These are phyloP conservation scores for Acanthosepion esculentum DNA, from an alignment of 2,888 invertebrate species.

Conservation along the genomic window DNA sequence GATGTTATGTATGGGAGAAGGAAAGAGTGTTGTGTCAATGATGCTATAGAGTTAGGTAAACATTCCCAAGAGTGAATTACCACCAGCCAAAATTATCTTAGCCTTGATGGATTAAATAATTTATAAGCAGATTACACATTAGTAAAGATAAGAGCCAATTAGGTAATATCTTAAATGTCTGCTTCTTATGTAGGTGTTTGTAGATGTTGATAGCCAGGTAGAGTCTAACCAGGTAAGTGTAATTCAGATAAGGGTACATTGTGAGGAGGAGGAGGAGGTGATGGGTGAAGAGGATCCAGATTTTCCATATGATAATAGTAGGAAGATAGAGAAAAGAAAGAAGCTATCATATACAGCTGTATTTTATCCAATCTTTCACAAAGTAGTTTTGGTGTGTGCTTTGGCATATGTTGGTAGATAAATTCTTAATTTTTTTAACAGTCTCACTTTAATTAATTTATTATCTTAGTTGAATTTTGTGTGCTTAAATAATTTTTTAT, in stretches of 20 bases:
- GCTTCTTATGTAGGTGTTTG: background rate
- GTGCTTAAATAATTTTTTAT: no score
- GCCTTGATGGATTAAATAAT: background rate
- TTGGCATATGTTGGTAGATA: background rate
- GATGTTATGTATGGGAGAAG: no score
- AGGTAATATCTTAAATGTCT: background rate
- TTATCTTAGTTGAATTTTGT: background rate
- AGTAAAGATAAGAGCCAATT: background rate
- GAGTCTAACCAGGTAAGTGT: background rate
- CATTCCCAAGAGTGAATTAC: background rate
- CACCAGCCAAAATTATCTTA: no score
- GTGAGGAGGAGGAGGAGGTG: background rate
- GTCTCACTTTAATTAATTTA: background rate
- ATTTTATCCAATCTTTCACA: background rate
- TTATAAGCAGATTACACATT: background rate
- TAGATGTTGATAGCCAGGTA: background rate
- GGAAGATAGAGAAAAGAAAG: no score
- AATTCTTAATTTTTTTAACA: background rate
- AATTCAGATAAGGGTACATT: background rate
- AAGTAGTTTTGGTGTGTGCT: background rate
- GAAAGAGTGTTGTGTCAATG: no score
- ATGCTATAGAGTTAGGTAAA: no score
- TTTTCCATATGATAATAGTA: no score
- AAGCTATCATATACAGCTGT: background rate
- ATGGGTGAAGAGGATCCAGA: background rate